Evolutionary conservation across 2,888 invertebrate species (phyloP), one percentile per base, ranked within the genome.

Genomic region (Thera obeliscata): DNA sequence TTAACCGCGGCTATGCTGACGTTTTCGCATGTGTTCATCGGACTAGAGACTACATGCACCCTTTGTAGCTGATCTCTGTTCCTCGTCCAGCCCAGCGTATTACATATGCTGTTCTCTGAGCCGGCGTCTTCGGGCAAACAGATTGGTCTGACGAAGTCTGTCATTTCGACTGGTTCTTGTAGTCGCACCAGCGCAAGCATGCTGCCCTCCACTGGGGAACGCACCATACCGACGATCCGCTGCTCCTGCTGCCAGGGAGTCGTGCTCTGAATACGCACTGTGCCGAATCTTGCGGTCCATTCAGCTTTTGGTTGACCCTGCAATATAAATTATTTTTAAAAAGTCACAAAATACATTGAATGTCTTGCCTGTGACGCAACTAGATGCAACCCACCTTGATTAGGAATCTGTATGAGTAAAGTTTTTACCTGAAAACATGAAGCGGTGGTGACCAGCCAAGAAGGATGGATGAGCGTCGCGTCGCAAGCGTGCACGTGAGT

Each of bases 231-330:
- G 3, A 98, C 95, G 61, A 97, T 96, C 65, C 97, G 94, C 60
- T 97, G 94, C 76, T 98, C 97, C 83, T 97, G 98, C 76, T 97
- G 97, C 98, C 98, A 98, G 0, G 98, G 98, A 0, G 97, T 95
- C 1, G 96, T 96, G 69, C 97, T 96, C 54, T 96, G 95, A 54
- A 97, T 94, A 56, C 98, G 95, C 0, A 97, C 95, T 5, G 95
- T 94, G 1, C 97, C 98, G 67, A 97, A 94, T 75, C 96, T 94
- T 0, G 97, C 97, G 38, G 96, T 95, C 98, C 98, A 98, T 84
- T 97, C 97, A 0, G 97, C 97, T 84, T 97, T 96, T 33, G 97
- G 96, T 91, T 98, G 98, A 2, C 98, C 96, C 94, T 95, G 87
- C 12, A 73, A 76, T 52, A 49, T 7, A 9, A 36, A 33, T 38